Evolutionary conservation across 1,140 invertebrate genomes (phyloP), one percentile per base, ranked within the genome.

Genomic region (Bombus pyrosoma): DNA sequence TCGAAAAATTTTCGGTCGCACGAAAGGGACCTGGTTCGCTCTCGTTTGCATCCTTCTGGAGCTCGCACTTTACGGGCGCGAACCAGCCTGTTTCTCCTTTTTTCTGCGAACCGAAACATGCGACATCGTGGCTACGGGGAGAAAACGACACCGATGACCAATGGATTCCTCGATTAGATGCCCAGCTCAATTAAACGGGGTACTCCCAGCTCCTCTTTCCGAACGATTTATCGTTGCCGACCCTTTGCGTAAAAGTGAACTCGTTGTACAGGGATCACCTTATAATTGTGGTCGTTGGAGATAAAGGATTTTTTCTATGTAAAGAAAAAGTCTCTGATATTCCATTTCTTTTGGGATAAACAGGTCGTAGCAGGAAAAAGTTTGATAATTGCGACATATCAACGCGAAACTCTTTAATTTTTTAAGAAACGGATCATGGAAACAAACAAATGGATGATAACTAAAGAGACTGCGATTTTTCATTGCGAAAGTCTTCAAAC

Each of bases 11-110:
- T 89, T 88, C 87, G 78, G 47, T 89, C 75, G 74, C 83, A 71
- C 78, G 75, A 77, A 88, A 76, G 64, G 47, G 78, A 10, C 53
- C 32, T 43, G n/a, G 22, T 25, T 10, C 76, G 81, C 83, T 85
- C 89, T 89, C 88, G 85, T 89, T 90, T 90, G 85, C 87, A 89
- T 90, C 82, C 72, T 75, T 81, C 77, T 79, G 86, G 37, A 66
- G 32, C 79, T 78, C 80, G 75, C 87, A 88, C 77, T 86, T 83
- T 89, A 62, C 68, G 66, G 84, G 84, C 81, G 81, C 80, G 87
- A 89, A 64, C 72, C 72, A 25, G 72, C 41, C n/a, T 34, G 76
- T 80, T 85, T 41, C 53, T 62, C 64, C 15, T 32, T 18, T 43
- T 32, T 81, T 83, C 75, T 32, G 32, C 41, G n/a, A 28, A 15